Percentiles rank a stretch among this genome's conserved stretches.
phyloP scores from a whole-genome alignment of 2,888 invertebrate species.

The Tetropium fuscum region DNA sequence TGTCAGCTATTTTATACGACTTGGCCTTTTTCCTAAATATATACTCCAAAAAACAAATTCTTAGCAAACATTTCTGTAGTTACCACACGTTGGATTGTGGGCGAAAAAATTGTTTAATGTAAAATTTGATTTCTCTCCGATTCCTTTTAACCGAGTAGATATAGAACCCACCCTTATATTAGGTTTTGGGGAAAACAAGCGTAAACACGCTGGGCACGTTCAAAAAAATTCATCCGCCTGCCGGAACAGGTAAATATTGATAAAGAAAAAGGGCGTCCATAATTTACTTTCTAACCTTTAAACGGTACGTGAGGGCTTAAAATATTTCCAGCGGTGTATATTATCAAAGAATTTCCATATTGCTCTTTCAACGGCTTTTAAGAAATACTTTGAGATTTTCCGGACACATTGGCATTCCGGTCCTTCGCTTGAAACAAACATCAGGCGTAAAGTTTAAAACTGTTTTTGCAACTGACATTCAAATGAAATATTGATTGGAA shows the following conservation, averaged over 20 bases:
- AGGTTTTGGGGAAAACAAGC: too few relatives aligned
- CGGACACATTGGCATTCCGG: constrained; percentile 11
- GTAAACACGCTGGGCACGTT: too few relatives aligned
- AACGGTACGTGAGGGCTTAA: constrained; percentile 12
- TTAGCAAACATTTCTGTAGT: too few relatives aligned
- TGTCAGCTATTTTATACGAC: too few relatives aligned
- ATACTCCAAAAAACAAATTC: too few relatives aligned
- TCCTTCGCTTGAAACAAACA: constrained; percentile 10
- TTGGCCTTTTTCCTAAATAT: too few relatives aligned
- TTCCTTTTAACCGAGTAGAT: too few relatives aligned
- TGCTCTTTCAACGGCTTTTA: constrained; percentile 6
- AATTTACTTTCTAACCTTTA: constrained; percentile 11
- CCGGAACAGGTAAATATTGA: constrained; percentile 17
- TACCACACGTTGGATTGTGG: too few relatives aligned
- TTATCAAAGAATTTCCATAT: constrained; percentile 12
- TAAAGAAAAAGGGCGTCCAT: constrained; percentile 7
- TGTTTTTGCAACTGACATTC: constrained; percentile 14
- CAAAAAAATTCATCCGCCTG: too few relatives aligned
- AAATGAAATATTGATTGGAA: constrained; percentile 20
- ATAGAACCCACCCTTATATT: too few relatives aligned
- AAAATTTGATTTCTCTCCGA: too few relatives aligned
- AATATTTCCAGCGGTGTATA: constrained; percentile 7
- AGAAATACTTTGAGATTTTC: constrained; percentile 8
- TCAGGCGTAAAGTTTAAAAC: constrained; percentile 9
- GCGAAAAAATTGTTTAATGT: too few relatives aligned